Conservation (phyloP, 2,888 invertebrate genomes). For the Hyles lineata region DNA sequence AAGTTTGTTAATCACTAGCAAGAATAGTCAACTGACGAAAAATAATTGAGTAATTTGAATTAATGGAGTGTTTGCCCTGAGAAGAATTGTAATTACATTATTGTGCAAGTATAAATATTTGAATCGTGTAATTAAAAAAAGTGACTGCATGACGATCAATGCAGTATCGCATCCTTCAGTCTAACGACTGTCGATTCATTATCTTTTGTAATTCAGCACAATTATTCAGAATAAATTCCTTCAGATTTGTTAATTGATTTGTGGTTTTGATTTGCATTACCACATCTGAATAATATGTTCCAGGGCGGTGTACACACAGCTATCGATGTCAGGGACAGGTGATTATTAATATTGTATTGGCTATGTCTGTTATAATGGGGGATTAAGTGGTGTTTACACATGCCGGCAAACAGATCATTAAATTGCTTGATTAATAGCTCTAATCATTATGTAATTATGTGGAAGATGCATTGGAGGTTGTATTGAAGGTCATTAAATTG, state of each 20-base stretch:
- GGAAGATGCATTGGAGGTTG: background rate
- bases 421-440: background rate
- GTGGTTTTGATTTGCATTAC: background rate
- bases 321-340: constrained; percentile 58
- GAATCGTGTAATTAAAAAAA: too few relatives aligned
- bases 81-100: too few relatives aligned
- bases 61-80: too few relatives aligned
- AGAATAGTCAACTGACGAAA: background rate
- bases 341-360: constrained; percentile 28
- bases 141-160: too few relatives aligned
- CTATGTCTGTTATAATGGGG: background rate
- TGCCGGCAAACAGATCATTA: constrained; percentile 16
- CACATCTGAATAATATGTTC: constrained; percentile 37
- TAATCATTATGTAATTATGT: background rate
- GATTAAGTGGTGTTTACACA: background rate
- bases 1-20: constrained; percentile 11
- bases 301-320: constrained; percentile 69
- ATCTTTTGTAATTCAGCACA: too few relatives aligned
- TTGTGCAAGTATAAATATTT: too few relatives aligned
- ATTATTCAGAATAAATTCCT: background rate
- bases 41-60: too few relatives aligned
- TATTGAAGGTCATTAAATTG: background rate
- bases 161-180: too few relatives aligned
- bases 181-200: too few relatives aligned
- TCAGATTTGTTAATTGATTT: too few relatives aligned